These are phyloP conservation scores for Anthonomus grandis DNA, from an alignment of 1,140 invertebrate genomes.

Conservation along the genomic window DNA sequence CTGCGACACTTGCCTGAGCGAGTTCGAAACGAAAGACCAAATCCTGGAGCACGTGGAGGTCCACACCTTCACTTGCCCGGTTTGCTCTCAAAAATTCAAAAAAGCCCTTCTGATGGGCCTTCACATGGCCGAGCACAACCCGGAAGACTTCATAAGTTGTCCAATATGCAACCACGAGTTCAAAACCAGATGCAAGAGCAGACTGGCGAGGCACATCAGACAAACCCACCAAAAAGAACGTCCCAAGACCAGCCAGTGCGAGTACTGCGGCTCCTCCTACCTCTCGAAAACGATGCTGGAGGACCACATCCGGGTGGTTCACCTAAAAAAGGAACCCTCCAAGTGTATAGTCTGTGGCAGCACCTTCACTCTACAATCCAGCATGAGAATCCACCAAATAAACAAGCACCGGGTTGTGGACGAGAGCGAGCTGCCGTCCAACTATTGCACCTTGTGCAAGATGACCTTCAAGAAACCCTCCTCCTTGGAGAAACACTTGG, in stretches of 20 bases:
- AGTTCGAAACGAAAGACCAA: constrained; percentile 25
- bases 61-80: constrained; percentile 20
- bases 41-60: constrained; percentile 37
- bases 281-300: constrained; percentile 20
- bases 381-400: constrained; percentile 24
- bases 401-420: constrained; percentile 24
- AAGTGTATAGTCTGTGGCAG: constrained; percentile 22
- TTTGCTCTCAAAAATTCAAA: constrained; percentile 26
- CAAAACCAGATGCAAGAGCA: constrained; percentile 24
- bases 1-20: constrained; percentile 28
- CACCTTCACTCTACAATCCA: constrained; percentile 22
- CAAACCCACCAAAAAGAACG: constrained; percentile 30
- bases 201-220: constrained; percentile 31
- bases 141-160: constrained; percentile 19
- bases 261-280: constrained; percentile 19
- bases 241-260: constrained; percentile 41
- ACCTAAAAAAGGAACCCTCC: constrained; percentile 21
- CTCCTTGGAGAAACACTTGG: constrained; percentile 20
- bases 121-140: constrained; percentile 27
- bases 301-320: constrained; percentile 23
- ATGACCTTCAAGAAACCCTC: constrained; percentile 22
- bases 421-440: constrained; percentile 22
- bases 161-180: constrained; percentile 31
- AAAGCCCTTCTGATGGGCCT: constrained; percentile 25
- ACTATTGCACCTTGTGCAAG: constrained; percentile 25